phyloP scores from a whole-genome alignment of 2,113 vertebrate species.

The Neodon shergylaensis region DNA sequence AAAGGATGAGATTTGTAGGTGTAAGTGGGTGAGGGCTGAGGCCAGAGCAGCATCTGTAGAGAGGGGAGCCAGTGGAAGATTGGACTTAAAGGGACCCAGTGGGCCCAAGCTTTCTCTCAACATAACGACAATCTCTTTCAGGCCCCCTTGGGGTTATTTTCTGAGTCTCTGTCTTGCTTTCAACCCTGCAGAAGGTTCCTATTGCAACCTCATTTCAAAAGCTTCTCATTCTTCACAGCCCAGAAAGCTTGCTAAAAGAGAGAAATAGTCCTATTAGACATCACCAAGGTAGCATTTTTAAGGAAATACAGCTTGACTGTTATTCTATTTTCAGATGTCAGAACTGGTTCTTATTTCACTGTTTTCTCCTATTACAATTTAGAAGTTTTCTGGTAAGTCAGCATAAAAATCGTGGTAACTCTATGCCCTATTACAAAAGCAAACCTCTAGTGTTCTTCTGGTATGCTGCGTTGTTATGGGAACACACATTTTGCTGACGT shows the following conservation, averaged over 20 bases:
- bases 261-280: background rate
- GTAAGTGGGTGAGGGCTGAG: background rate
- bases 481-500: slow-evolving; percentile 58
- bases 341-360: slow-evolving; percentile 51
- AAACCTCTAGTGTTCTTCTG: background rate
- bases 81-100: background rate
- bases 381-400: slow-evolving; percentile 63
- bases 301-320: slow-evolving; percentile 53
- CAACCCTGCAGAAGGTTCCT: background rate
- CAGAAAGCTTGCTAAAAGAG: slow-evolving; percentile 5
- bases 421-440: background rate
- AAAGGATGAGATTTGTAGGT: background rate
- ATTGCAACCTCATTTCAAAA: background rate
- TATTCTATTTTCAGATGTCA: slow-evolving; percentile 60
- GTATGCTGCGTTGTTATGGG: background rate
- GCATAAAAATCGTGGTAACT: background rate
- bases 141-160: background rate
- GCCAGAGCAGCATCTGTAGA: background rate
- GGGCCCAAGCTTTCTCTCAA: background rate
- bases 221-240: background rate
- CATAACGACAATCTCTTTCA: background rate
- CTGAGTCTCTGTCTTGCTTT: background rate
- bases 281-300: slow-evolving; percentile 31
- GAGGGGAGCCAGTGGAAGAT: background rate
- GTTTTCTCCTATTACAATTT: slow-evolving; percentile 49